Evolutionary conservation across 92 coral and sea anemone genomes (phyloP).

Genomic region (Parazoanthus darwini): DNA sequence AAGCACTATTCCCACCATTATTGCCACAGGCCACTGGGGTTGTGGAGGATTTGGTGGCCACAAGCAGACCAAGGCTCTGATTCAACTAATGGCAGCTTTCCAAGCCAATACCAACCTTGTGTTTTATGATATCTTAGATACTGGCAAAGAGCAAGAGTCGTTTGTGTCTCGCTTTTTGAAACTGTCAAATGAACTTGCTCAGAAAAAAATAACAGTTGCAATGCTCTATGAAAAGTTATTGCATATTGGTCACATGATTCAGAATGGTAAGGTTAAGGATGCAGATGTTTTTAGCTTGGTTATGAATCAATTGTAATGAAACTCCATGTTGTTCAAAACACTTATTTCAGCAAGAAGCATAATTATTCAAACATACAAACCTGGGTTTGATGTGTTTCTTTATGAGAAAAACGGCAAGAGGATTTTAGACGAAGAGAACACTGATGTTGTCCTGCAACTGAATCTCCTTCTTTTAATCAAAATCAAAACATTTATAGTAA

Average conservation of each 20-base stretch:
- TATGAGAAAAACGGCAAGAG: too few species aligned
- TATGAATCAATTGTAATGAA: constrained; percentile 1
- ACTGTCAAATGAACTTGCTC: not conserved
- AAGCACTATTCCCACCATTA: not conserved
- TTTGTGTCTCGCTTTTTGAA: constrained; percentile 26
- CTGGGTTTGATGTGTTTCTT: too few species aligned
- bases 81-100: constrained; percentile 43
- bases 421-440: too few species aligned
- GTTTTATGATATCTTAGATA: constrained; percentile 18
- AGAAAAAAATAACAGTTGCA: constrained; percentile 15
- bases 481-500: too few species aligned
- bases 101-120: constrained; percentile 14
- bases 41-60: constrained; percentile 43
- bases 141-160: constrained; percentile 1
- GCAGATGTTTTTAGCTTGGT: constrained; percentile 13
- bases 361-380: too few species aligned
- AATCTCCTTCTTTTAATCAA: too few species aligned
- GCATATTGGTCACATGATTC: constrained; percentile 1
- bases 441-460: too few species aligned
- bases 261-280: not conserved
- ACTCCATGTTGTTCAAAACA: not conserved
- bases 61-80: constrained; percentile 23
- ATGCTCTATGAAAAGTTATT: constrained; percentile 14
- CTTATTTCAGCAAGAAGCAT: too few species aligned
- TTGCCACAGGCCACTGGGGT: constrained; percentile 47